These are phyloP conservation scores for Carlito syrichta DNA, from an alignment of 2,113 vertebrate genomes.

Conservation along the genomic window DNA sequence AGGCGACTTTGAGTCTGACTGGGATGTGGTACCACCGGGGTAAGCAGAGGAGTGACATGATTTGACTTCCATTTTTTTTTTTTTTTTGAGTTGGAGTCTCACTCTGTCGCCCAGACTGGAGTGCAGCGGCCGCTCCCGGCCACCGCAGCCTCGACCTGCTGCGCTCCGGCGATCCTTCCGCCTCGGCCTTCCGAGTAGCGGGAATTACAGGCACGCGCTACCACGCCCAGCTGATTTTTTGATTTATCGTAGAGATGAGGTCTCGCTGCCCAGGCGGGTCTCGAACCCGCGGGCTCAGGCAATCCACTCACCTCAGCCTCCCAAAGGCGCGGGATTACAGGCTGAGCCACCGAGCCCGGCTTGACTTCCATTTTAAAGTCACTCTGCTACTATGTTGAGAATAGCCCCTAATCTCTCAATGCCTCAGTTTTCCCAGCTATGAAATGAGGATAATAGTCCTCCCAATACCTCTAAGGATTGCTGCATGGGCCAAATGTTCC, in stretches of 20 bases:
- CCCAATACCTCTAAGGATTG: not conserved
- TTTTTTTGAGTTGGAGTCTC: too few species aligned
- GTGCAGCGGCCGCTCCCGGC: not conserved
- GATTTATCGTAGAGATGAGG: too few species aligned
- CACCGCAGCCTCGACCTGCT: not conserved
- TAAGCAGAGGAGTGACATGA: not conserved
- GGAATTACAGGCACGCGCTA: not conserved
- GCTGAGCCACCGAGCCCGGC: too few species aligned
- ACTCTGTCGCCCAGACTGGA: not conserved
- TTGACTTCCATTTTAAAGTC: too few species aligned
- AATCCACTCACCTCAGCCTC: not conserved
- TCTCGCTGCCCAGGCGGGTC: too few species aligned
- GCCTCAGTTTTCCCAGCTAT: constrained; percentile 25
- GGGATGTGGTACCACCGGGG: not conserved
- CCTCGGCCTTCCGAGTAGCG: not conserved
- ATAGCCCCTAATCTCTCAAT: not conserved
- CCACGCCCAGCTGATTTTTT: not conserved
- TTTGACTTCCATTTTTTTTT: too few species aligned
- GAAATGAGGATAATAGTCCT: not conserved
- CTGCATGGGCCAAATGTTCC: not conserved
- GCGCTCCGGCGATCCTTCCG: not conserved
- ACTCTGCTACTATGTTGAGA: not conserved
- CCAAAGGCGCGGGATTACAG: too few species aligned
- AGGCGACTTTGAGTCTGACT: not conserved
- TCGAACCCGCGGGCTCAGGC: too few species aligned